Base-by-base conservation (phyloP, 1,140 invertebrate species). In the Carcinoscorpius rotundicauda region DNA sequence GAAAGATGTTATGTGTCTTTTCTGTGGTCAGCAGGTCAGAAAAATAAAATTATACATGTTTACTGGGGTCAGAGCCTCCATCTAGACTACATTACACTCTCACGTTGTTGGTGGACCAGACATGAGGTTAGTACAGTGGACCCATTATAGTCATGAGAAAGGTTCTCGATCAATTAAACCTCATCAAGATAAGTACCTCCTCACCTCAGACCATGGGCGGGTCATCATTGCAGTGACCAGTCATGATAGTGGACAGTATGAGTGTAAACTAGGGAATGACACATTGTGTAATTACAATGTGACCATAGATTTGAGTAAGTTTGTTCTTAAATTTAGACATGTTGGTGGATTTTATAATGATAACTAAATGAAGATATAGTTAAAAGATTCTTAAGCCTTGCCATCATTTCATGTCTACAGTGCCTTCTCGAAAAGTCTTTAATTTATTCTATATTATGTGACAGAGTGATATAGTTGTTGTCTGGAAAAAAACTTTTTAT, bases 1-100 rank as follows among this genome's bases (percentile, higher is more conserved):
- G 29, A 29, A 29, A 29, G 29, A 29, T 29, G 29, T 29, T 60
- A 50, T 60, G 59, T 64, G 49, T 49, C 51, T 61, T 62, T 48
- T 11, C 29, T 29, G 2, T 29, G 29, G 29, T 29, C 29, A 87
- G 29, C 50, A 67, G 66, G 60, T 60, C 82, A 88, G 3, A 87
- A 91, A 71, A 90, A 93, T 78, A 90, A 88, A 74, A 83, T 93
- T 70, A 82, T 91, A 0, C 71, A 72, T 59, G 91, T 92, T 5
- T 93, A 90, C 5, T 94, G 90, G 86, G 92, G 92, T 3, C 91
- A 94, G 77, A 93, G 89, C 71, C 83, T 96, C 11, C 91, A 95
- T 77, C 79, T 95, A 29, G 88, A 90, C 51, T 95, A 91, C 92
- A 73, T 84, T 94, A 9, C 92, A 92, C 74, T 88, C 92, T 82